Conservation (phyloP, 2,113 vertebrate species). For the Phaethon lepturus region DNA sequence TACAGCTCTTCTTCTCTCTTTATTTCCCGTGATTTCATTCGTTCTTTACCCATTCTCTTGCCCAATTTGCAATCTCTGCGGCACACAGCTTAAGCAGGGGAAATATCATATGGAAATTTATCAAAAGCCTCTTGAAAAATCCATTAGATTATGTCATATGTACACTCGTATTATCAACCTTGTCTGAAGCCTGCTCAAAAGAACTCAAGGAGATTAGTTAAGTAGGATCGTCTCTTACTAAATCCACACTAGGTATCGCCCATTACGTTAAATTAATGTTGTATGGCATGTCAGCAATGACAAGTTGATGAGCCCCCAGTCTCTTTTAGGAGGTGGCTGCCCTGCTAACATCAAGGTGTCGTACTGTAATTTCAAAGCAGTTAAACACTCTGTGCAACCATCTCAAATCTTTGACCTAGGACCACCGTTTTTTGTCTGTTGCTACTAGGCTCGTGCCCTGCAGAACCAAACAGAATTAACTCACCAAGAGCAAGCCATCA, state of each 20-base stretch:
- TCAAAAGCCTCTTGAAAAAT: slow-evolving; percentile 65
- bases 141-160: slow-evolving; percentile 45
- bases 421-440: not conserved
- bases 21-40: not conserved
- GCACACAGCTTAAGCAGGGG: slow-evolving; percentile 4
- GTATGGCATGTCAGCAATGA: not conserved
- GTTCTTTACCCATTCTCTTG: not conserved
- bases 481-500: not conserved
- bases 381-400: not conserved
- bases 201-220: slow-evolving; percentile 46
- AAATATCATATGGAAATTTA: slow-evolving; percentile 50
- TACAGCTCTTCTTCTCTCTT: not conserved
- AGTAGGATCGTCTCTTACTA: slow-evolving; percentile 32
- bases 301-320: not conserved
- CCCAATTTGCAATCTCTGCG: not conserved
- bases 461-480: not conserved
- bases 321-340: not conserved
- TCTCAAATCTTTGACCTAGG: not conserved
- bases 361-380: not conserved
- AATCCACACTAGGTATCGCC: slow-evolving; percentile 21
- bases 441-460: not conserved
- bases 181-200: slow-evolving; percentile 30
- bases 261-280: slow-evolving; percentile 36
- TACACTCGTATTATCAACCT: slow-evolving; percentile 22
- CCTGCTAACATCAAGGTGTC: not conserved